These are phyloP conservation scores for Hexactinellida sp. DNA, from an alignment of 37 sponge, comb jelly and placozoan genomes.

Conservation along the genomic window DNA sequence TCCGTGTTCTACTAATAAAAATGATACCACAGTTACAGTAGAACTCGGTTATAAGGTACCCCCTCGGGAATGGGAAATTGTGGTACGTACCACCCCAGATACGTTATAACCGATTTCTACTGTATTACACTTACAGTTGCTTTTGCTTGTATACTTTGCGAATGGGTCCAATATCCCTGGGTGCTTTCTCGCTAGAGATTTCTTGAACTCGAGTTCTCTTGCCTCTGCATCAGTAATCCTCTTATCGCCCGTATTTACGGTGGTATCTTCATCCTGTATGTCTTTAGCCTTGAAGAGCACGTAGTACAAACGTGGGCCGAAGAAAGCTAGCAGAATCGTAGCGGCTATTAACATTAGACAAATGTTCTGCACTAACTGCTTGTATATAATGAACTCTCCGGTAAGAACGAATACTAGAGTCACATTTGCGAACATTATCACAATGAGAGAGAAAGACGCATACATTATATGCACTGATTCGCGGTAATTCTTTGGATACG, in stretches of 20 bases:
- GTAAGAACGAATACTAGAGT: slow-evolving; percentile 22
- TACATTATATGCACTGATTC: slow-evolving; percentile 51
- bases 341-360: background rate
- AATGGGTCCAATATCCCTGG: background rate
- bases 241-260: background rate
- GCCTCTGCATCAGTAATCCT: background rate
- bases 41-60: no score
- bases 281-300: background rate
- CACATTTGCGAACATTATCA: slow-evolving; percentile 45
- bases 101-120: no score
- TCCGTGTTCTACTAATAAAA: no score
- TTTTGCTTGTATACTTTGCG: background rate
- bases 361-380: background rate
- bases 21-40: no score
- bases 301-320: background rate
- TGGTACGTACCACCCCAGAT: no score
- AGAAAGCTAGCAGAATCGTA: background rate
- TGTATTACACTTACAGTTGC: background rate
- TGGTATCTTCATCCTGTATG: background rate
- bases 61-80: no score
- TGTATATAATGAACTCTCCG: background rate
- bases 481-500: slow-evolving; percentile 60
- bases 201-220: background rate
- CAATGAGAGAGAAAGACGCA: slow-evolving; percentile 33
- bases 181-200: background rate